Evolutionary conservation across 2,797 vertebrate genomes (phyloP).

Genomic region (Bovichtus diacanthus): DNA sequence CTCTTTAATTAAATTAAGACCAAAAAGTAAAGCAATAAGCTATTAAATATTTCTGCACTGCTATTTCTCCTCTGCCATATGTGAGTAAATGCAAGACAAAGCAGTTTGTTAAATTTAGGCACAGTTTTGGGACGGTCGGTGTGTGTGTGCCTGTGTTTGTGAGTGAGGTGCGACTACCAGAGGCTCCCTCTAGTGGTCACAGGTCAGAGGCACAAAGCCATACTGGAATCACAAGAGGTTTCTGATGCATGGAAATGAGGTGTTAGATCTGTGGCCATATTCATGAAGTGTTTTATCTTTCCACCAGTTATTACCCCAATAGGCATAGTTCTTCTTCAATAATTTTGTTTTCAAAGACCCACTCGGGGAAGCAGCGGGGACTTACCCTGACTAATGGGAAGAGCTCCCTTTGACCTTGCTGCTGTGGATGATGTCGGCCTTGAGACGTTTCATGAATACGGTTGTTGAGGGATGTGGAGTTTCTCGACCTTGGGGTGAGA

Average conservation of each 20-base stretch:
- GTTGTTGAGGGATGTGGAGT: neutral
- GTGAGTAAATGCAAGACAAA: neutral
- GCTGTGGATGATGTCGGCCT: neutral
- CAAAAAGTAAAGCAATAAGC: neutral
- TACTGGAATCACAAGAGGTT: too few relatives aligned
- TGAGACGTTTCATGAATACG: neutral
- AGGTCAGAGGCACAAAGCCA: constrained; percentile 20
- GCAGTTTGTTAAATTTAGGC: neutral
- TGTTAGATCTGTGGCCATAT: neutral
- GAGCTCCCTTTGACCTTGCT: neutral
- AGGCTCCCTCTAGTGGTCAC: constrained; percentile 64
- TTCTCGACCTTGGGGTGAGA: neutral
- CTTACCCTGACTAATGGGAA: neutral
- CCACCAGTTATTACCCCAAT: neutral
- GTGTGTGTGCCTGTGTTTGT: neutral
- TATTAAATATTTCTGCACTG: neutral
- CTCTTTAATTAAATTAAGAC: too few relatives aligned
- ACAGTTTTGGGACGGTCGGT: too few relatives aligned
- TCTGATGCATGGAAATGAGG: neutral
- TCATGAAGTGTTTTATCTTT: neutral
- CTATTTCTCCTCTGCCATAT: neutral
- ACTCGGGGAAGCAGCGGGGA: neutral
- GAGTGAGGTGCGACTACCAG: neutral
- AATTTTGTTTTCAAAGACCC: neutral
- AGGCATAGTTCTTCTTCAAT: neutral